phyloP scores from a whole-genome alignment of 1,140 invertebrate genomes.

The Cephus cinctus region DNA sequence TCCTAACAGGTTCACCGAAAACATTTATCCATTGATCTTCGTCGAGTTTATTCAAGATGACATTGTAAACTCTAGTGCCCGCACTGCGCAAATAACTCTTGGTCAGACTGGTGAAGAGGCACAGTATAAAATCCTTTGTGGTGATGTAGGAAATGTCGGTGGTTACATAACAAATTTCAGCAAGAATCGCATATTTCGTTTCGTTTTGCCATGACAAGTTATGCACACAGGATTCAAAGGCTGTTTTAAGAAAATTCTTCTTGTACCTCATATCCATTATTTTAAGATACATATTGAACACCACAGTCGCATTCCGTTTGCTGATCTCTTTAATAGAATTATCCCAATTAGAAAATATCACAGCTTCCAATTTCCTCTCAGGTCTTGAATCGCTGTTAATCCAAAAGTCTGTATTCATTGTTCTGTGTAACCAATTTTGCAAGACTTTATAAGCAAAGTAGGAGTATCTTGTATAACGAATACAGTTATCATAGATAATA shows the following conservation, averaged over 20 bases:
- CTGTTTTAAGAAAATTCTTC: constrained; percentile 25
- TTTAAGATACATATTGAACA: constrained; percentile 41
- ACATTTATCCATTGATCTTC: constrained; percentile 29
- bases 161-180: constrained; percentile 32
- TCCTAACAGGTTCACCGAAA: constrained; percentile 25
- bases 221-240: constrained; percentile 28
- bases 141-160: constrained; percentile 20
- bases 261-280: constrained; percentile 40
- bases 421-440: constrained; percentile 35
- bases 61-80: constrained; percentile 36
- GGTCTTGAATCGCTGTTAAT: constrained; percentile 9
- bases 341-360: constrained; percentile 47
- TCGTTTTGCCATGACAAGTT: constrained; percentile 42
- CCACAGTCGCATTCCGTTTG: constrained; percentile 28
- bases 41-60: constrained; percentile 28
- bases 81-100: constrained; percentile 31
- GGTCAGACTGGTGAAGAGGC: constrained; percentile 29
- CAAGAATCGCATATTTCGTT: constrained; percentile 40
- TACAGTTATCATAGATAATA: constrained; percentile 31
- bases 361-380: constrained; percentile 33
- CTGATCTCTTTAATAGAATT: constrained; percentile 35
- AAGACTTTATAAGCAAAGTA: constrained; percentile 44
- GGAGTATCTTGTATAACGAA: constrained; percentile 37
- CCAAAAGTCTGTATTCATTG: constrained; percentile 32
- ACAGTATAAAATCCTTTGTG: constrained; percentile 21